A percentile compares a stretch with the other conserved stretches of the same genome.
These are phyloP conservation scores for Rhagonycha lutea DNA, from an alignment of 2,888 invertebrate genomes.

Conservation along the genomic window DNA sequence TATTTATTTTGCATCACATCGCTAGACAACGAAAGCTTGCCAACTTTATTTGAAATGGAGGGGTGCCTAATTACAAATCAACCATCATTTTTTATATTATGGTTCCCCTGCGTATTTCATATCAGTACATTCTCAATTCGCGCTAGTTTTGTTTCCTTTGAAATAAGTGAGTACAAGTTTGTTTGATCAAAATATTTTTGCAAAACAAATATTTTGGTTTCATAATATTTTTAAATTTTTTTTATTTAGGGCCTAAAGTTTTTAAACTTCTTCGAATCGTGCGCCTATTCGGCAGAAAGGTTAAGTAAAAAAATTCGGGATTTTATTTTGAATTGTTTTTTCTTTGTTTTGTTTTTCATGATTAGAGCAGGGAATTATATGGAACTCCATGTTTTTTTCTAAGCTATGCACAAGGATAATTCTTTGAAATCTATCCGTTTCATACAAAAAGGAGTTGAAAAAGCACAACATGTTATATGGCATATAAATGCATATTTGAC, in stretches of 20 bases:
- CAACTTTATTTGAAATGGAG: not conserved
- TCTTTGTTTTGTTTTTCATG: no score
- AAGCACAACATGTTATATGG: no score
- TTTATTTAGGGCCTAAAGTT: not conserved
- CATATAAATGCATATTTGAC: no score
- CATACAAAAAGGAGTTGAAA: no score
- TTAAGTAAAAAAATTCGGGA: not conserved
- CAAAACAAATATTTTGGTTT: not conserved
- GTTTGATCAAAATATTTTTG: not conserved
- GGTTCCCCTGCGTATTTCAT: not conserved
- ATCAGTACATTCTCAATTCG: not conserved
- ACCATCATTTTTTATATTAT: not conserved
- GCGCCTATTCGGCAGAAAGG: not conserved
- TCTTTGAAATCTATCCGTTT: no score
- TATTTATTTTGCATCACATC: not conserved
- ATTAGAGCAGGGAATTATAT: no score
- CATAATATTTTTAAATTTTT: no score
- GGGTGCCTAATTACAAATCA: not conserved
- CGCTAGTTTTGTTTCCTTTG: not conserved
- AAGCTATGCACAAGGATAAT: no score
- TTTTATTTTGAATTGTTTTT: not conserved
- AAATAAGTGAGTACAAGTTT: not conserved
- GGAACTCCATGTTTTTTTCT: no score
- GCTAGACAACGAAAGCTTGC: not conserved
- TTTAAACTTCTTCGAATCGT: not conserved